Evolutionary conservation across 2,797 vertebrate species (phyloP), one percentile per base, ranked within the genome.

Genomic region (Petrocephalus schoutedeni): DNA sequence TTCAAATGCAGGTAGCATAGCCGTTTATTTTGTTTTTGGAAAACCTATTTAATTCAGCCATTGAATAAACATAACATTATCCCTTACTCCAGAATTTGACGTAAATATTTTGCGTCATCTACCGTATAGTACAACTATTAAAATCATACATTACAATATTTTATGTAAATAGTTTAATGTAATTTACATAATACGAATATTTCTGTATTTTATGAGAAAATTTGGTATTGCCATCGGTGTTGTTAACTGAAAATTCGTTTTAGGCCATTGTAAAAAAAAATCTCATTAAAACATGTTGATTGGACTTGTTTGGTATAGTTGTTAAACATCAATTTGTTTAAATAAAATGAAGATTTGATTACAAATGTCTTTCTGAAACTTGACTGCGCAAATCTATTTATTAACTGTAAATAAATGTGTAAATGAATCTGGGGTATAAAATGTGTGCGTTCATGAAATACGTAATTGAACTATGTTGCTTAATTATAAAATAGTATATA

Each of bases 21-120:
- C 64, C n/a, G 85, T 57, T 28, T 74, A 28, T 32, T 32, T 32
- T 53, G 86, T 23, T 87, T 87, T 87, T 77, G 19, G 64, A 57
- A 16, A 87, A 80, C 28, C 9, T 36, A 19, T 7, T 36, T 58
- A 12, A 41, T 71, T 54, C 57, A 14, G 6, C 32, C 45, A 84
- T 84, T 84, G 54, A 51, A 54, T 84, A 12, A 84, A 54, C 4
- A 12, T 10, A 53, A 51, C n/a, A 51, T 45, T 82, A 51, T 12
- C 1, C n/a, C 51, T 12, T 54, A 51, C 49, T 54, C n/a, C 80
- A 83, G 49, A 83, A 83, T 83, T 84, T 84, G 45, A 51, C 80
- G 19, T 45, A 53, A 84, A 84, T 54, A 80, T 80, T 80, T 80
- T 80, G 41, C 41, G 74, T 54, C 45, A 84, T 54, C 80, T 23